Percentiles rank a stretch among this genome's conserved stretches.
Evolutionary conservation across 1,140 invertebrate species (phyloP).

Genomic region (Monochamus saltuarius): DNA sequence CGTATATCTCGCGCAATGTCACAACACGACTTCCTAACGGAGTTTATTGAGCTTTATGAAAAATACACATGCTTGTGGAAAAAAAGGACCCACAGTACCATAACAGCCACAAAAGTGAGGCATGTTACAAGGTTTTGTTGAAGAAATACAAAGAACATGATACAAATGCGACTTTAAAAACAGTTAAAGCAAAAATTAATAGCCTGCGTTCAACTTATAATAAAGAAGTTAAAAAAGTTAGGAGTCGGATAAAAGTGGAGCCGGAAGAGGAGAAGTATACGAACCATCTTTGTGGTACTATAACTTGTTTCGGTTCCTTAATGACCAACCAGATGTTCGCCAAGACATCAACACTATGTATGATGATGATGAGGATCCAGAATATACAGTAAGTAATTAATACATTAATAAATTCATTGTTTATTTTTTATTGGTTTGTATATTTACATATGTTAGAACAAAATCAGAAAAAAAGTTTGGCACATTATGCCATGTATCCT

Average conservation of each 20-base stretch:
- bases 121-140: slow-evolving; percentile 12
- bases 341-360: neutral
- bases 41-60: no score
- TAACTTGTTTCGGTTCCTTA: slow-evolving; percentile 12
- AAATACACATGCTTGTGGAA: no score
- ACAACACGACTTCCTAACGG: no score
- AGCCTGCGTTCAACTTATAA: slow-evolving; percentile 17
- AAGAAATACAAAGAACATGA: slow-evolving; percentile 11
- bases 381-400: neutral
- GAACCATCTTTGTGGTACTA: slow-evolving; percentile 19
- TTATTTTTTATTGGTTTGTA: neutral
- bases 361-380: neutral
- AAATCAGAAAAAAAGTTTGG: neutral
- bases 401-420: no score
- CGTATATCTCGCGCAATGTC: no score
- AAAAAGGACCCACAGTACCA: no score
- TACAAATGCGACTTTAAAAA: no score
- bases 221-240: slow-evolving; percentile 4
- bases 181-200: slow-evolving; percentile 20
- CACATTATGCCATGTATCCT: neutral
- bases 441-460: neutral
- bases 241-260: slow-evolving; percentile 10
- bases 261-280: slow-evolving; percentile 5
- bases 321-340: slow-evolving; percentile 8
- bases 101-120: slow-evolving; percentile 13